Conservation (phyloP, 2,888 invertebrate species). For the Beris morrisii region DNA sequence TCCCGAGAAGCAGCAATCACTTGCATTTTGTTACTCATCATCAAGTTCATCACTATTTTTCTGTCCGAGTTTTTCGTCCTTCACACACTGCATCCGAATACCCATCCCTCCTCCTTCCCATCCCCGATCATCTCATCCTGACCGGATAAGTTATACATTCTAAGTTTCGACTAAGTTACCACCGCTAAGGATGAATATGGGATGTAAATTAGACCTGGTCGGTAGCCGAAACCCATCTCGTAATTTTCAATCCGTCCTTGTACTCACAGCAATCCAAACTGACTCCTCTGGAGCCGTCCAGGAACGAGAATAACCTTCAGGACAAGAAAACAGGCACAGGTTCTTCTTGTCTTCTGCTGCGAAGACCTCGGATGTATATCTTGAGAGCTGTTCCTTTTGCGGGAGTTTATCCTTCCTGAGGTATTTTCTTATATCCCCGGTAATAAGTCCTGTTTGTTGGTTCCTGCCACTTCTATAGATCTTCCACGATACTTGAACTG, state of each 20-base stretch:
- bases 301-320: not conserved
- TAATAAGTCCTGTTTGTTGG: conserved; percentile 32
- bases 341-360: conserved; percentile 11
- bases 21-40: conserved; percentile 27
- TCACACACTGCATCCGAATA: no score
- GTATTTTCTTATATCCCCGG: conserved; percentile 39
- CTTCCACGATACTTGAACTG: conserved; percentile 39
- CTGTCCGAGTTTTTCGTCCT: conserved; percentile 1
- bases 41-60: conserved; percentile 23
- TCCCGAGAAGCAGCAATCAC: conserved; percentile 8
- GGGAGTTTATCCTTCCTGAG: conserved; percentile 39
- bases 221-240: conserved; percentile 38
- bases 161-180: conserved; percentile 31
- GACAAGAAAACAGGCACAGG: not conserved
- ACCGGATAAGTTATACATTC: conserved; percentile 1
- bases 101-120: no score
- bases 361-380: conserved; percentile 2
- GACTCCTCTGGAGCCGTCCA: conserved; percentile 20
- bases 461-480: conserved; percentile 38
- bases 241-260: conserved; percentile 36
- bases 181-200: conserved; percentile 18
- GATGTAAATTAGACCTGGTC: conserved; percentile 38
- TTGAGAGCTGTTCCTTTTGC: conserved; percentile 33
- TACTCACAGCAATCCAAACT: conserved; percentile 24
- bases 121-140: no score